Conservation (phyloP, 2,797 vertebrate genomes). For the Peromyscus nudipes region DNA sequence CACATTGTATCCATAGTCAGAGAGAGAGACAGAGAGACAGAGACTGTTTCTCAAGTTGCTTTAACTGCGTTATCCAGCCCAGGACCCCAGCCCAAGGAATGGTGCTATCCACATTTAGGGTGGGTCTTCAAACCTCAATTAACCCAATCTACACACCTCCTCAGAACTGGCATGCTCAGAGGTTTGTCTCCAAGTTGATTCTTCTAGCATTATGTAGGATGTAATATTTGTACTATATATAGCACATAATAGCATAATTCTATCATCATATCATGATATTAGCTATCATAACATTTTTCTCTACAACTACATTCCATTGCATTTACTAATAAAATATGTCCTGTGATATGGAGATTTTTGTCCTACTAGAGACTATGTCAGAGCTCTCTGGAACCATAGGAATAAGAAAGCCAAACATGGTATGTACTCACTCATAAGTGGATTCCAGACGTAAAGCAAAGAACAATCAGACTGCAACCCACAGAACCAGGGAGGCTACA, state of each 20-base stretch:
- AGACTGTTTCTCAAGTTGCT: background rate
- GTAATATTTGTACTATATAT: background rate
- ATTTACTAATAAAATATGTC: background rate
- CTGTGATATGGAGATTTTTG: background rate
- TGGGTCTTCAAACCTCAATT: background rate
- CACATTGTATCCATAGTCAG: background rate
- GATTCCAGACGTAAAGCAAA: too few relatives aligned
- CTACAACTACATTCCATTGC: background rate
- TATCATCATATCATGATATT: background rate
- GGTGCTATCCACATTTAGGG: background rate
- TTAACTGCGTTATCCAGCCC: background rate
- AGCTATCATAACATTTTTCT: background rate
- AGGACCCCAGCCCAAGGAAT: too few relatives aligned
- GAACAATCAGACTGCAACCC: too few relatives aligned
- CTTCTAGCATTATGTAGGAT: background rate
- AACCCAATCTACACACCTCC: background rate
- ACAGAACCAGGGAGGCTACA: too few relatives aligned
- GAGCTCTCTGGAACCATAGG: background rate
- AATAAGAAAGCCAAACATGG: background rate
- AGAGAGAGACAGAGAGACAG: too few relatives aligned
- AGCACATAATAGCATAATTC: background rate
- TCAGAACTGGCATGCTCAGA: background rate
- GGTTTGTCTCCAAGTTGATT: background rate
- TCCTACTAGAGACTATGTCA: background rate
- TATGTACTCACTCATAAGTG: too few relatives aligned